phyloP scores from a whole-genome alignment of 2,888 invertebrate genomes.

The Lycaena phlaeas region DNA sequence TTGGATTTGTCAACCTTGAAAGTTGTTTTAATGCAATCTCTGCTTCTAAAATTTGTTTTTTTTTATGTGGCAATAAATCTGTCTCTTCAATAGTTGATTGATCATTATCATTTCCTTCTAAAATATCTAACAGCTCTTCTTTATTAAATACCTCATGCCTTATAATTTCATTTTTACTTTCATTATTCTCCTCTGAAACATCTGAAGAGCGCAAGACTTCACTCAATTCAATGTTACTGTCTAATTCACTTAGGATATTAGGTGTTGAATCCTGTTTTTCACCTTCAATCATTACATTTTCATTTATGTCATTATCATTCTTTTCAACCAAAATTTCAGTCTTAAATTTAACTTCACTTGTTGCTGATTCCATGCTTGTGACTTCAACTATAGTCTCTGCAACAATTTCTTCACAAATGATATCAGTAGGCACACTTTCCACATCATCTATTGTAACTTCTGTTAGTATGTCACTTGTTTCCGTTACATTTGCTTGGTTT shows the following conservation, averaged over 20 bases:
- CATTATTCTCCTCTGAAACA: constrained; percentile 37
- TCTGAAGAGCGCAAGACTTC: constrained; percentile 53
- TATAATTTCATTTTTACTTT: constrained; percentile 47
- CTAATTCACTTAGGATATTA: constrained; percentile 47
- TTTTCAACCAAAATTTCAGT: constrained; percentile 58
- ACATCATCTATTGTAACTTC: constrained; percentile 10
- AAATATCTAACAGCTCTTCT: constrained; percentile 57
- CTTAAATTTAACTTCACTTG: constrained; percentile 32
- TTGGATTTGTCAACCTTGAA: constrained; percentile 34
- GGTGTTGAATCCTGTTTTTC: constrained; percentile 23
- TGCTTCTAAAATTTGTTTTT: constrained; percentile 31
- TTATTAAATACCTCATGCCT: constrained; percentile 61
- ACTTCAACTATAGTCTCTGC: constrained; percentile 19
- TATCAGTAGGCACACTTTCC: constrained; percentile 18
- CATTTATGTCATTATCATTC: constrained; percentile 36
- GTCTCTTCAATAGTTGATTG: constrained; percentile 18
- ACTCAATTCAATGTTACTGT: constrained; percentile 53
- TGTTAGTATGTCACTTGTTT: background rate
- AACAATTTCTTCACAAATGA: constrained; percentile 18
- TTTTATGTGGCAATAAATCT: background rate
- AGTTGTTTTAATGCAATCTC: constrained; percentile 54
- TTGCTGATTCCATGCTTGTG: constrained; percentile 15
- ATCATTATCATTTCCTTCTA: constrained; percentile 54
- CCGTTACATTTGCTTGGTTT: constrained; percentile 4
- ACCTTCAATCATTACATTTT: constrained; percentile 23